Evolutionary conservation across 2,113 vertebrate species (phyloP), one percentile per base, ranked within the genome.

Genomic region (Tachycineta bicolor): DNA sequence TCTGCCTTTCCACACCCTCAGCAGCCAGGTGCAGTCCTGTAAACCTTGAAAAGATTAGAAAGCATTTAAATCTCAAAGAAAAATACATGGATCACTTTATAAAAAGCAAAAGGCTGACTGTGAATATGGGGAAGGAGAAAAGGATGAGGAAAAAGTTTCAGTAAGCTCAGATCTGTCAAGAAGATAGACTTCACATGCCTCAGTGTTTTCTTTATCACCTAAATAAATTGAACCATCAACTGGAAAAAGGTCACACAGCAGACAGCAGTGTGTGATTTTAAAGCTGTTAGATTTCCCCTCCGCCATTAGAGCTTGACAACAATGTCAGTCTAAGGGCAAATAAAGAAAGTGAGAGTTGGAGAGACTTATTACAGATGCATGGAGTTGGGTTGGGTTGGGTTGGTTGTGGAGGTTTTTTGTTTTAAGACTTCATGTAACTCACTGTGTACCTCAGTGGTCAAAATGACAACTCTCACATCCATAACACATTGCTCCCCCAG

Each of bases 321-420:
- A 96, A 90, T 93, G 96, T 96, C 96, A 98, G 96, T 96, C 87
- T 94, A 92, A 95, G 94, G 96, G 93, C 96, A 97, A 96, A 97
- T 83, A 97, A 96, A 97, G 96, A 95, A 96, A 88, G 70, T 68
- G 46, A 96, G 92, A 97, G 93, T 85, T 94, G 80, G 91, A 64
- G 39, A 75, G 81, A 77, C 96, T 97, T 93, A 95, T 44, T 93
- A 93, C 37, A 93, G 65, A 96, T 83, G 79, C 47, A 85, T 68
- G 79, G 64, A 91, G 33, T 21, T 74, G n/a, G 63, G 80, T 29
- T 74, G n/a, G 63, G 80, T 29, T 83, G 9, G 55, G 37, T 83
- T 75, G 34, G 28, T 50, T 39, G 76, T 10, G 46, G 44, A 77
- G 25, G 43, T 33, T 47, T 88, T 83, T 80, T 65, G 22, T 63